Base-by-base conservation (phyloP, 2,797 vertebrate species). In the Pipistrellus pygmaeus region DNA sequence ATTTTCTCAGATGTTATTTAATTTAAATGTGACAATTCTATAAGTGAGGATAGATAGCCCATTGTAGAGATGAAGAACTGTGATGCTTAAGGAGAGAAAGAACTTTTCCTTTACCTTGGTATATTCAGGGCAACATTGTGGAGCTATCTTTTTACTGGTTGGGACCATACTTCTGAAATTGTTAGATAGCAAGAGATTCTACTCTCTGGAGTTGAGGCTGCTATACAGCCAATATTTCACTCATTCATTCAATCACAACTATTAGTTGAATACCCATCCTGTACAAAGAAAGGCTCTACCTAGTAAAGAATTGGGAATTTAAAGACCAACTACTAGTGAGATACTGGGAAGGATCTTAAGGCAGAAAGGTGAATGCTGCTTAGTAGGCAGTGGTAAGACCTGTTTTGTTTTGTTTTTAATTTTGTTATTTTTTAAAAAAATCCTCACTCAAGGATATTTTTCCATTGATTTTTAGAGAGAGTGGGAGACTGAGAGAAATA, bases 1-100 rank as follows among this genome's bases (percentile, higher is more conserved):
- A 73, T 75, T 82, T 93, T 83, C 23, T 72, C 44, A 48, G 44
- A 55, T 41, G 6, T 53, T 85, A 23, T 88, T 81, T 85, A 81
- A 93, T 25, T 78, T 94, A 94, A 88, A 86, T 8, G 18, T 92
- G 48, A 82, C 25, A 83, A 73, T 72, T 86, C 44, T 68, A 2
- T 17, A 53, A 91, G 21, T 68, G 81, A 64, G 38, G 72, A 55
- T 89, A 82, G 46, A 82, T 71, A 85, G n/a, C 32, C 46, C 51
- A 83, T 27, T 76, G 69, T 80, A 64, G 55, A 64, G 44, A n/a
- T 35, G 68, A 85, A 81, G 73, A 81, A 68, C 85, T 72, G 38
- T 60, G 69, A 83, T 85, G 53, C 11, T 21, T 93, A 66, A 5
- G 30, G 76, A 94, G 18, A 8, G 35, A 86, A 80, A 77, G 25